Percentiles rank a stretch among this genome's conserved stretches.
Evolutionary conservation across 1,140 invertebrate species (phyloP).

Genomic region (Ganaspis sp.): DNA sequence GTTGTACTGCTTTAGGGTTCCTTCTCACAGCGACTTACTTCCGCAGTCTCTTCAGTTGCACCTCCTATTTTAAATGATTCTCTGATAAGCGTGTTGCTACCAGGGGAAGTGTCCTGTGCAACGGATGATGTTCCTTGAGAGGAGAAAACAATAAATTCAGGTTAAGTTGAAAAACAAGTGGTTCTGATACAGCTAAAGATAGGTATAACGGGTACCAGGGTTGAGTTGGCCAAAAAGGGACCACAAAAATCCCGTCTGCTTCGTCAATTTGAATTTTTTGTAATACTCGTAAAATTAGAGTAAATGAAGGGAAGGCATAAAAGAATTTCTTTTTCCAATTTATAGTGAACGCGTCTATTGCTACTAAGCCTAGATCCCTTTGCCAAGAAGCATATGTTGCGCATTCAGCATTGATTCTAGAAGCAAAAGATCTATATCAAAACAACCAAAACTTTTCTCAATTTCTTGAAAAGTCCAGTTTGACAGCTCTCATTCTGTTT

Average conservation of each 20-base stretch:
- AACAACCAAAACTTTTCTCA: background rate
- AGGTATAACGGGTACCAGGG: background rate
- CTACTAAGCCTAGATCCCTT: background rate
- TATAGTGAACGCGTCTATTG: conserved; percentile 12
- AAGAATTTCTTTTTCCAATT: background rate
- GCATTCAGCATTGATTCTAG: background rate
- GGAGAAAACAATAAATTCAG: too few relatives aligned
- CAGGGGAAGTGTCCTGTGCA: too few relatives aligned
- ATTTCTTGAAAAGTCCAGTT: background rate
- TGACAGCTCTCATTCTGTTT: conserved; percentile 11
- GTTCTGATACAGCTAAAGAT: too few relatives aligned
- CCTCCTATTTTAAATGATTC: too few relatives aligned
- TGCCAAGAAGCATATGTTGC: background rate
- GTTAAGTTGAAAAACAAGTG: too few relatives aligned
- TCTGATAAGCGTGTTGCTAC: too few relatives aligned
- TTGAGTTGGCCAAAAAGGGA: background rate
- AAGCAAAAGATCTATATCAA: conserved; percentile 2
- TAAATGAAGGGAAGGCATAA: too few relatives aligned
- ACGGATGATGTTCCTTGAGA: too few relatives aligned
- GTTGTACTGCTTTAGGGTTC: too few relatives aligned
- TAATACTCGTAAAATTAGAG: background rate
- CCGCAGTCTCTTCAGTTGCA: too few relatives aligned
- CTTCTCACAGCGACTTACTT: too few relatives aligned
- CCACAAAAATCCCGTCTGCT: background rate
- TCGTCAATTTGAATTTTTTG: background rate